phyloP scores from a whole-genome alignment of 2,888 invertebrate species.

The Myopa tessellatipennis region DNA sequence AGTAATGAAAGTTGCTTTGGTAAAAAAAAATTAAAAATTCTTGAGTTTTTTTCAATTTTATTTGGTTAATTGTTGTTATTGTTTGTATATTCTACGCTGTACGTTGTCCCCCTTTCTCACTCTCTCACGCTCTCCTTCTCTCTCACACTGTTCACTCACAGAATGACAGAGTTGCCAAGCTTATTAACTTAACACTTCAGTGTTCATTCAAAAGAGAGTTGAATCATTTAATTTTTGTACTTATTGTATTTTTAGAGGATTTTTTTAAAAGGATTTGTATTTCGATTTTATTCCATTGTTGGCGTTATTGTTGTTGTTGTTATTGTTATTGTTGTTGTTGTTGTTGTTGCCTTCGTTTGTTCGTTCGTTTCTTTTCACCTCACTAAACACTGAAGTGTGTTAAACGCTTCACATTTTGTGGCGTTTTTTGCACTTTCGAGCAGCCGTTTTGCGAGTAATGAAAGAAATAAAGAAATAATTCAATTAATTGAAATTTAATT shows the following conservation, averaged over 20 bases:
- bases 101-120: background rate
- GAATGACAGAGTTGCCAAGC: conserved; percentile 8
- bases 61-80: background rate
- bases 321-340: no score
- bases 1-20: no score
- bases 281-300: no score
- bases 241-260: background rate
- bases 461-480: no score
- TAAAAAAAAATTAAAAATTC: no score
- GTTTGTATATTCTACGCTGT: background rate
- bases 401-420: background rate
- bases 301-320: no score
- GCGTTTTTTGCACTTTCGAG: background rate
- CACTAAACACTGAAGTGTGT: background rate
- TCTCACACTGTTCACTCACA: no score
- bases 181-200: conserved; percentile 4
- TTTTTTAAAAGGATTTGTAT: background rate
- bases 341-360: no score
- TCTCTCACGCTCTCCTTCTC: background rate
- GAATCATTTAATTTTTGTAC: background rate
- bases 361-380: background rate
- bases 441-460: no score
- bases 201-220: background rate
- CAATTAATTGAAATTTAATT: no score
- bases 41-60: no score